Evolutionary conservation across 2,113 vertebrate species (phyloP).

Genomic region (Pedetes capensis): DNA sequence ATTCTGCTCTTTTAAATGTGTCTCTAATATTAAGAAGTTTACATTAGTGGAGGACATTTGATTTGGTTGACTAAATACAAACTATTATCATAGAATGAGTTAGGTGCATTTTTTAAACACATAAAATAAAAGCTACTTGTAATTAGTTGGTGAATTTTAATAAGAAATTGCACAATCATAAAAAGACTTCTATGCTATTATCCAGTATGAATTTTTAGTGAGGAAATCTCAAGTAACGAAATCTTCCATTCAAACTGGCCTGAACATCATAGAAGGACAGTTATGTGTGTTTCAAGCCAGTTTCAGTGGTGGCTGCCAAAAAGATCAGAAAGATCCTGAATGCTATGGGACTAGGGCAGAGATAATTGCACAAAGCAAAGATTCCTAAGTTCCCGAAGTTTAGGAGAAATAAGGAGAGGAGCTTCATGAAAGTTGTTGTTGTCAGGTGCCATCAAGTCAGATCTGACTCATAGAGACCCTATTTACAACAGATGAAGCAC

Average conservation of each 20-base stretch:
- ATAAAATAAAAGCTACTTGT: background rate
- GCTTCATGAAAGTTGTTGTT: background rate
- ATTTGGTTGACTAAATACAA: background rate
- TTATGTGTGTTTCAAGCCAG: background rate
- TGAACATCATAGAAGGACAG: background rate
- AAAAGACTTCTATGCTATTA: background rate
- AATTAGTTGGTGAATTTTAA: background rate
- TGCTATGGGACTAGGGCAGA: background rate
- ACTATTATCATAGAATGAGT: background rate
- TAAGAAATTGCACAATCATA: background rate
- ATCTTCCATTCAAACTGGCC: background rate
- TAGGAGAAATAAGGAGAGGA: background rate
- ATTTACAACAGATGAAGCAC: too few relatives aligned
- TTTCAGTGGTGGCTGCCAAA: background rate
- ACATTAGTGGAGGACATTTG: slow-evolving; percentile 5
- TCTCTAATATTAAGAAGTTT: slow-evolving; percentile 33
- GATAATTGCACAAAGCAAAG: background rate
- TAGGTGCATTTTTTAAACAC: slow-evolving; percentile 11
- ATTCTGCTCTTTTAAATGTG: background rate
- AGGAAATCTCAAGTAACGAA: background rate
- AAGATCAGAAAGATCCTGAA: background rate
- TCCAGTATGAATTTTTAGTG: background rate
- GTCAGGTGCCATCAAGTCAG: too few relatives aligned
- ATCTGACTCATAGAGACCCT: too few relatives aligned
- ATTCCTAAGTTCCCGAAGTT: background rate